A percentile compares a stretch with the other conserved stretches of the same genome.
phyloP scores from a whole-genome alignment of 1,140 invertebrate genomes.

The Diploscapter pachys region DNA sequence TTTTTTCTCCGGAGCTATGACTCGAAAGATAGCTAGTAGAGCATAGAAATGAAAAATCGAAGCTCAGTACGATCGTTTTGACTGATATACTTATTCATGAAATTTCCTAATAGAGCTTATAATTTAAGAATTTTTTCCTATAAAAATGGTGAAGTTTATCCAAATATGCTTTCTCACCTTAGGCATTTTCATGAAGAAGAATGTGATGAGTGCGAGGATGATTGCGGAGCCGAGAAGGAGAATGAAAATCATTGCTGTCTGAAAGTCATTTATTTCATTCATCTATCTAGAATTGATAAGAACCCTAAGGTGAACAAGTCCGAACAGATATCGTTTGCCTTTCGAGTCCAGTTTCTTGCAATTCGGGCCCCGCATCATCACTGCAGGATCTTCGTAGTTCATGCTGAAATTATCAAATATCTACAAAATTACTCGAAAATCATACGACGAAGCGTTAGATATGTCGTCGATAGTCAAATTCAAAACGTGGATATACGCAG shows the following conservation, averaged over 20 bases:
- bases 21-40: no score
- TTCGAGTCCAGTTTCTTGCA: background rate
- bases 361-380: no score
- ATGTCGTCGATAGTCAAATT: no score
- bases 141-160: background rate
- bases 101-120: background rate
- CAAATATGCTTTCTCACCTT: no score
- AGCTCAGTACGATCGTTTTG: background rate
- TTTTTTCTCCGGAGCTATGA: no score
- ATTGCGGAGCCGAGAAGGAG: background rate
- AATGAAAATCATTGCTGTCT: background rate
- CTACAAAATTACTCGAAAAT: no score
- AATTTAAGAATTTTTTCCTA: background rate
- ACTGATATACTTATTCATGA: background rate
- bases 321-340: constrained; percentile 20
- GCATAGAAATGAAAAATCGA: background rate
- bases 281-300: background rate
- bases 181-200: no score
- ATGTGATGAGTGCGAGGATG: background rate
- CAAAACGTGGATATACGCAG: no score
- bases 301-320: constrained; percentile 17
- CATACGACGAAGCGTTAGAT: no score
- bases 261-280: background rate
- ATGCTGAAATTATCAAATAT: no score
- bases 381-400: no score